phyloP scores from a whole-genome alignment of 1,140 invertebrate species.

The Drosophila orena region DNA sequence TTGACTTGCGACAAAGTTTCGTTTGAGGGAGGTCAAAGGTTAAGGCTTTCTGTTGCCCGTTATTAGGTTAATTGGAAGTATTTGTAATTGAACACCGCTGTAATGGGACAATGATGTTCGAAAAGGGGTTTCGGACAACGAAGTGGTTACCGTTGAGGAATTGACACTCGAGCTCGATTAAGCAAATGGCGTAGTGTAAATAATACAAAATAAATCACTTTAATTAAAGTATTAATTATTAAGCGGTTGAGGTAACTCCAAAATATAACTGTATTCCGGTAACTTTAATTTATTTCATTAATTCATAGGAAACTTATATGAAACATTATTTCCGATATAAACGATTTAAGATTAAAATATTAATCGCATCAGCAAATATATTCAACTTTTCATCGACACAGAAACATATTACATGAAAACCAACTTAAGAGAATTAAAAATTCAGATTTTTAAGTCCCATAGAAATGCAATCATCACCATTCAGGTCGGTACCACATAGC shows the following conservation, averaged over 20 bases:
- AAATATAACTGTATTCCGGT: no score
- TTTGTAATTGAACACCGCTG: slow-evolving; percentile 26
- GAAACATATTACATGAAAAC: no score
- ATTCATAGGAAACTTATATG: no score
- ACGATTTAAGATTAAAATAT: no score
- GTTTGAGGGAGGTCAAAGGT: slow-evolving; percentile 34
- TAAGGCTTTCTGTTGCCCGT: slow-evolving; percentile 11
- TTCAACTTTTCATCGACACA: no score
- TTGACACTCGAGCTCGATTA: slow-evolving; percentile 1
- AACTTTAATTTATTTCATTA: no score
- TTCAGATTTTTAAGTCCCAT: neutral
- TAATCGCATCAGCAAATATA: no score
- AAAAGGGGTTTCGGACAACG: neutral
- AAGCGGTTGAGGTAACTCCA: neutral
- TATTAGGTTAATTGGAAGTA: slow-evolving; percentile 33
- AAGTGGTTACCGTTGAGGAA: slow-evolving; percentile 2
- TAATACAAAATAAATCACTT: neutral
- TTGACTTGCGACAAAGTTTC: slow-evolving; percentile 5
- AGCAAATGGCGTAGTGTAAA: no score
- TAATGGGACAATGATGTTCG: slow-evolving; percentile 1
- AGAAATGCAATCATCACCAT: neutral
- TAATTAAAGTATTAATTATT: neutral
- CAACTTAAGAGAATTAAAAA: no score
- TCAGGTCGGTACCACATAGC: slow-evolving; percentile 6
- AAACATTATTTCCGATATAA: no score